phyloP scores from a whole-genome alignment of 2,113 vertebrate genomes.

The Elephantulus edwardii region DNA sequence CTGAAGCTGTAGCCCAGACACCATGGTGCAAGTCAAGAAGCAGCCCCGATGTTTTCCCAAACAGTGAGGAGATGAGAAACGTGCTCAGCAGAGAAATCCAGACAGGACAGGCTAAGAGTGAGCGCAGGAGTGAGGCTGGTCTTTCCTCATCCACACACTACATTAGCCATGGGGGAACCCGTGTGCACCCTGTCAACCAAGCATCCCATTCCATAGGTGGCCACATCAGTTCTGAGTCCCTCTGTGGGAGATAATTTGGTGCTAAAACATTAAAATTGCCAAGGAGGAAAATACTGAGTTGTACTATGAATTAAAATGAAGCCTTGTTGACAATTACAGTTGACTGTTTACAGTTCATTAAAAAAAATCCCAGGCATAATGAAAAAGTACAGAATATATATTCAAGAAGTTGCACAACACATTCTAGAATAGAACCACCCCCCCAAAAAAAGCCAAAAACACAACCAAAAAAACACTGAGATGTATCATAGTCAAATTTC shows the following conservation, averaged over 20 bases:
- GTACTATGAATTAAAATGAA: conserved; percentile 81
- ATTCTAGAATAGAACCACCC: no score
- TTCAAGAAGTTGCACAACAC: no score
- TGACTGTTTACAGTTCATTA: conserved; percentile 87
- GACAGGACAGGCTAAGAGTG: conserved; percentile 85
- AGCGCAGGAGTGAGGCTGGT: no score
- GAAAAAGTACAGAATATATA: no score
- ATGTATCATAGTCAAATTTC: no score
- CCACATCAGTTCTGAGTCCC: conserved; percentile 80
- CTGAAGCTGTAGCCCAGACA: conserved; percentile 97
- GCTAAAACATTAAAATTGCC: conserved; percentile 86
- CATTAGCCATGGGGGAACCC: conserved; percentile 86
- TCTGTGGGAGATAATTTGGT: conserved; percentile 85
- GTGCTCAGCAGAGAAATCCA: conserved; percentile 97
- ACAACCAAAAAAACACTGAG: no score
- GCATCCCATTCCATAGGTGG: conserved; percentile 79
- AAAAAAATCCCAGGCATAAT: no score
- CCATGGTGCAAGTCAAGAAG: conserved; percentile 96
- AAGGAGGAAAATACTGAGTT: conserved; percentile 83
- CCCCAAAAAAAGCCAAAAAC: no score
- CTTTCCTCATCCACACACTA: conserved; percentile 90
- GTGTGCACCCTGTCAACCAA: no score
- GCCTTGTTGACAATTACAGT: conserved; percentile 80
- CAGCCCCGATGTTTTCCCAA: conserved; percentile 89
- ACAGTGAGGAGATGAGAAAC: conserved; percentile 92